Evolutionary conservation across 2,113 vertebrate genomes (phyloP).

Genomic region (Notothenia rossii): DNA sequence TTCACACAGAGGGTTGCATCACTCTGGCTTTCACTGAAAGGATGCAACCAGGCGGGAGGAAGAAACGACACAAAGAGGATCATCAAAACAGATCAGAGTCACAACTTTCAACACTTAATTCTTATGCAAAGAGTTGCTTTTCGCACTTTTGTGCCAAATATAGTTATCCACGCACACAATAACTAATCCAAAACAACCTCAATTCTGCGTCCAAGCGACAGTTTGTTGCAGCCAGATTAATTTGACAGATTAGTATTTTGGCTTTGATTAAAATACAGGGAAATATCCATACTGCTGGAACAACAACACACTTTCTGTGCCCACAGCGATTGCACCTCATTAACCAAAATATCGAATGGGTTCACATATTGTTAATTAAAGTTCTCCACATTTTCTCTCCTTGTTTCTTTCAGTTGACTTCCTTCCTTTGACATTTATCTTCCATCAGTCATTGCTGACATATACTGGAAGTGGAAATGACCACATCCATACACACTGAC

Average conservation of each 20-base stretch:
- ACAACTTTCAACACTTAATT: slow-evolving; percentile 16
- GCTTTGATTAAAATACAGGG: slow-evolving; percentile 67
- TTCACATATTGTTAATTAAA: not conserved
- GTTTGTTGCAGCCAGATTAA: slow-evolving; percentile 68
- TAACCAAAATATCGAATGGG: not conserved
- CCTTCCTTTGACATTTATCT: slow-evolving; percentile 24
- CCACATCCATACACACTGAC: slow-evolving; percentile 8
- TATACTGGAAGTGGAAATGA: slow-evolving; percentile 14
- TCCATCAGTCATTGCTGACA: slow-evolving; percentile 17
- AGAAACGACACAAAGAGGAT: not conserved
- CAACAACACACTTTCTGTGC: slow-evolving; percentile 26
- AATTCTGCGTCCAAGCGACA: slow-evolving; percentile 40
- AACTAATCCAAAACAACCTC: slow-evolving; percentile 64
- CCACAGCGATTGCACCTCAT: not conserved
- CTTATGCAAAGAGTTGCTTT: not conserved
- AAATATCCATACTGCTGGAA: slow-evolving; percentile 52
- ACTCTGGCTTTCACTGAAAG: slow-evolving; percentile 45
- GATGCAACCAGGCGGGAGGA: slow-evolving; percentile 7
- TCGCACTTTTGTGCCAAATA: slow-evolving; percentile 6
- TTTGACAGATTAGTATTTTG: slow-evolving; percentile 76
- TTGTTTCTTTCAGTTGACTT: not conserved
- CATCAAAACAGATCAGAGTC: slow-evolving; percentile 26
- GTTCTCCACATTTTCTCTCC: not conserved
- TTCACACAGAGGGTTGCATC: slow-evolving; percentile 16
- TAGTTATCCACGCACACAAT: slow-evolving; percentile 14